Conservation (phyloP, 2,113 vertebrate genomes). For the Poeciliopsis occidentalis region DNA sequence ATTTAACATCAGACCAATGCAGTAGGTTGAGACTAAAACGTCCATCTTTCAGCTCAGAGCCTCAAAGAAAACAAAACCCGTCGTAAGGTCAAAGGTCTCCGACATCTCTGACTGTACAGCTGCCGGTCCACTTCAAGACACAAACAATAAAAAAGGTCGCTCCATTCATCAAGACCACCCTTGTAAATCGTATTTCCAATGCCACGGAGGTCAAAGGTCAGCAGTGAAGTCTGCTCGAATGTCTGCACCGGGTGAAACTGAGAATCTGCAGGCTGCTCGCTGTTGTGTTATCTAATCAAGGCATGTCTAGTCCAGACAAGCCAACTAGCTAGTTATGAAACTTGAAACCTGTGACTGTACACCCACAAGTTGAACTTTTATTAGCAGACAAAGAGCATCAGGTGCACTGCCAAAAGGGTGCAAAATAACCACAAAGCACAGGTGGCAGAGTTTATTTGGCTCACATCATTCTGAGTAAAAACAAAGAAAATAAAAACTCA, state of each 20-base stretch:
- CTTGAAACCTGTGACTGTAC: neutral
- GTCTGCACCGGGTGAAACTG: neutral
- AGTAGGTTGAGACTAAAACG: neutral
- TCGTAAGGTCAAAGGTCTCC: conserved; percentile 29
- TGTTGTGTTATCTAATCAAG: neutral
- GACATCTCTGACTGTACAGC: conserved; percentile 26
- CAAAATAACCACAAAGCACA: conserved; percentile 35
- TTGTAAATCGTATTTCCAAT: conserved; percentile 5
- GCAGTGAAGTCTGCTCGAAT: conserved; percentile 1
- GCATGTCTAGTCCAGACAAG: neutral
- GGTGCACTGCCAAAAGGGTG: conserved; percentile 15
- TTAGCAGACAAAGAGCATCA: conserved; percentile 27
- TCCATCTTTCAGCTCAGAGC: neutral
- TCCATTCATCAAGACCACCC: conserved; percentile 52
- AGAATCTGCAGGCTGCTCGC: conserved; percentile 2
- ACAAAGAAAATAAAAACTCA: conserved; percentile 26
- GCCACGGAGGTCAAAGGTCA: conserved; percentile 34
- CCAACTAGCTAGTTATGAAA: neutral
- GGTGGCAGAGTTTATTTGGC: conserved; percentile 30
- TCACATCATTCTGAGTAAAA: conserved; percentile 12
- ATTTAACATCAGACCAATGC: neutral
- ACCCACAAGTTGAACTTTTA: neutral
- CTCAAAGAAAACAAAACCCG: conserved; percentile 7
- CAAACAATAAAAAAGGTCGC: conserved; percentile 23
- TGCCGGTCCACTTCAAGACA: conserved; percentile 17